Conservation (phyloP, 2,797 vertebrate species). For the Gobionotothen gibberifrons region DNA sequence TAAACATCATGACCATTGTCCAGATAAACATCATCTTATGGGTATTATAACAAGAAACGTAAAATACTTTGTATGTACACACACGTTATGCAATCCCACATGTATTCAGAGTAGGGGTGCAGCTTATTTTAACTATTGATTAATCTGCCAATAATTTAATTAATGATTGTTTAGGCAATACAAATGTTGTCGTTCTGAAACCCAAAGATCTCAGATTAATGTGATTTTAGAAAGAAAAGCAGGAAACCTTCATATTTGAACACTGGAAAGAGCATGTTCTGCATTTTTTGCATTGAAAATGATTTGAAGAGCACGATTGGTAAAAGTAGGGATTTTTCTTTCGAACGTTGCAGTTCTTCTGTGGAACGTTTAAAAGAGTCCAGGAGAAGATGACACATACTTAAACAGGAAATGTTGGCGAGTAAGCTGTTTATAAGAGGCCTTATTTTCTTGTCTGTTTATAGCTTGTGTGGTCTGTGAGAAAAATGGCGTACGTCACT, state of each 20-base stretch:
- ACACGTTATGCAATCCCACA: not conserved
- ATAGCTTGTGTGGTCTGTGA: not conserved
- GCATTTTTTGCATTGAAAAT: too few species aligned
- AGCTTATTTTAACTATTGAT: too few species aligned
- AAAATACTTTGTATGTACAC: too few species aligned
- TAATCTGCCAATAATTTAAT: too few species aligned
- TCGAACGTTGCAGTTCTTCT: not conserved
- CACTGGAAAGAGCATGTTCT: too few species aligned
- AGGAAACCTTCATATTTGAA: too few species aligned
- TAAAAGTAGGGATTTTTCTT: too few species aligned
- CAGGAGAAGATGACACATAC: slow-evolving; percentile 20
- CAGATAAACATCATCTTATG: not conserved
- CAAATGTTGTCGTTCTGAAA: too few species aligned
- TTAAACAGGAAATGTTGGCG: slow-evolving; percentile 26
- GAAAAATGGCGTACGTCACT: not conserved
- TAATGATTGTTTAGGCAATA: too few species aligned
- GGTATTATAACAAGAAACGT: not conserved
- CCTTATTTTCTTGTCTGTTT: not conserved
- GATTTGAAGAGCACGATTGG: too few species aligned
- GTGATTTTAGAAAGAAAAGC: too few species aligned
- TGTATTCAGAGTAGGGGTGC: not conserved
- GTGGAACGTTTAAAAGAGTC: slow-evolving; percentile 5
- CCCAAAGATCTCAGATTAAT: too few species aligned
- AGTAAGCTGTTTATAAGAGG: not conserved
- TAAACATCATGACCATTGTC: not conserved